These are phyloP conservation scores for Portunus trituberculatus DNA, from an alignment of 1,140 invertebrate species.

Conservation along the genomic window DNA sequence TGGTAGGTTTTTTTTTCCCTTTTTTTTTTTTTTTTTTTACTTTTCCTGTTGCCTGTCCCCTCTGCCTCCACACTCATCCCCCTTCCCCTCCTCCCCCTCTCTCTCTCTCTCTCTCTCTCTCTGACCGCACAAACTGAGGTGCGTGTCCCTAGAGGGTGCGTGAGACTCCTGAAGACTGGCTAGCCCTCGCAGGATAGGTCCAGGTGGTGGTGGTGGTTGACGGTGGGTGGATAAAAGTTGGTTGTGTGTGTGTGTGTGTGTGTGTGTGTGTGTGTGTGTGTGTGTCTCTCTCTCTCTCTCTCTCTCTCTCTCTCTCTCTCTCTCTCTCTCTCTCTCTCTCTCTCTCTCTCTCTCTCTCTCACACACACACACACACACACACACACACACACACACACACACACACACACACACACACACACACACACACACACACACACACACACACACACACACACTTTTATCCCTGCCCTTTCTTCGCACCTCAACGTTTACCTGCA, in stretches of 20 bases:
- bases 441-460: slow-evolving; percentile 33
- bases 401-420: slow-evolving; percentile 41
- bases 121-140: too few relatives aligned
- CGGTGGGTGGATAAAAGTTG: not conserved
- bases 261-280: not conserved
- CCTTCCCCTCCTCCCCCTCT: too few relatives aligned
- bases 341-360: not conserved
- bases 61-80: too few relatives aligned
- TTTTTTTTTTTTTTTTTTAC: not conserved
- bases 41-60: not conserved
- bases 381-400: slow-evolving; percentile 35
- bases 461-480: not conserved
- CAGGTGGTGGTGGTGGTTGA: not conserved
- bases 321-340: slow-evolving; percentile 14
- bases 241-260: not conserved
- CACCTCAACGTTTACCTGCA: not conserved
- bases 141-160: too few relatives aligned
- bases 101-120: too few relatives aligned
- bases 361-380: not conserved
- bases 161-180: too few relatives aligned
- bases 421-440: slow-evolving; percentile 16
- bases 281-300: slow-evolving; percentile 16
- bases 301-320: slow-evolving; percentile 23
- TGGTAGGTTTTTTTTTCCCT: not conserved
- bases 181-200: too few relatives aligned